A percentile compares a stretch with the other conserved stretches of the same genome.
Conservation (phyloP, 2,113 vertebrate genomes). For the Cryptotis parvus region DNA sequence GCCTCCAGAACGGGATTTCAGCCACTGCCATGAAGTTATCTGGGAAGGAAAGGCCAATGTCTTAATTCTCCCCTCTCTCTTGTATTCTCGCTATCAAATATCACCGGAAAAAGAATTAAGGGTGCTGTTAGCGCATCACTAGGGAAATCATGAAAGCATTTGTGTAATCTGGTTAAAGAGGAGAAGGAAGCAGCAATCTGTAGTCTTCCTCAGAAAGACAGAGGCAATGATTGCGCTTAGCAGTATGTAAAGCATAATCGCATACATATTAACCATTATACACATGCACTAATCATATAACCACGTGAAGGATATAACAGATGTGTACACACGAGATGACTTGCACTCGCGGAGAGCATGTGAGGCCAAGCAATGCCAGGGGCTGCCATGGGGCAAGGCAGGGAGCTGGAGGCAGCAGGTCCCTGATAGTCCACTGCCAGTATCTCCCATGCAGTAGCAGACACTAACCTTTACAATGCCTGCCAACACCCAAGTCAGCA, state of each 20-base stretch:
- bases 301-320: too few relatives aligned
- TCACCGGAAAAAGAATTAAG: constrained; percentile 4
- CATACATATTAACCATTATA: too few relatives aligned
- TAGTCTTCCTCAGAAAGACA: neutral
- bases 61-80: neutral
- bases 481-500: neutral
- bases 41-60: neutral
- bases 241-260: neutral
- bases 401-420: neutral
- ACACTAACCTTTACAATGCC: constrained; percentile 18
- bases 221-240: neutral
- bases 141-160: neutral
- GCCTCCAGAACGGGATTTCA: neutral
- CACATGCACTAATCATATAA: too few relatives aligned
- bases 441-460: neutral
- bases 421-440: neutral
- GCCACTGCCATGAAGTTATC: neutral
- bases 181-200: neutral
- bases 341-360: neutral
- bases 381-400: too few relatives aligned
- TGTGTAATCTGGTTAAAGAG: neutral
- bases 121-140: neutral
- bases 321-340: neutral
- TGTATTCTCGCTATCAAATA: neutral
- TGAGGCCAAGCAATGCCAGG: neutral